Base-by-base conservation (phyloP, 2,113 vertebrate genomes). In the Halcyon senegalensis region DNA sequence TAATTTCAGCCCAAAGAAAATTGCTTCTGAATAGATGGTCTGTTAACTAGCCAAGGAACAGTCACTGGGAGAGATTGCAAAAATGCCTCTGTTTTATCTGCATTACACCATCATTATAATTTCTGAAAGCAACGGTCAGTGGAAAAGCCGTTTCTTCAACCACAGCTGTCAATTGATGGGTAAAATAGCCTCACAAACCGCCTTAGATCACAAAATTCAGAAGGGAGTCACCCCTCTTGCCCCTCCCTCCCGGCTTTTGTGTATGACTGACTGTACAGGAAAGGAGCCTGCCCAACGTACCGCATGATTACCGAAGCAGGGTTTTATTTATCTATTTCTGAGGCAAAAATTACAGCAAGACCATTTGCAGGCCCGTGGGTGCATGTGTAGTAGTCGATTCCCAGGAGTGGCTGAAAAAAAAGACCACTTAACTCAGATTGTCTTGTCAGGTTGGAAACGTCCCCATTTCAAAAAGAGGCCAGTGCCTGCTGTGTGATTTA, bases 1-100 rank as follows among this genome's bases (percentile, higher is more conserved):
- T 98, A 98, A 98, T 98, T 98, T 98, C 97, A 98, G 96, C 96
- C 98, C 97, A 96, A 98, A 98, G 98, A 98, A 98, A 98, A 98
- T 98, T 98, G 97, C 97, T 98, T 98, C 97, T 98, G 98, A 98
- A 98, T 98, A 97, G 98, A 97, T 96, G 95, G 95, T 98, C 97
- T 98, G 97, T 98, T 98, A 98, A 97, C 96, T 87, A 97, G 97
- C 97, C 97, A 98, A 98, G 95, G 95, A 97, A 96, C 96, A 97
- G 97, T 96, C 97, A 96, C 95, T 96, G 96, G 82, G 93, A 97
- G 93, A 96, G 94, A 95, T 60, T 96, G 97, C 90, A 98, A 96
- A 96, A 98, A 95, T 96, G 94, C 90, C 89, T 96, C 85, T 92
- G 73, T 96, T 98, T 98, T 97, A 98, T 98, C 95, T 96, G 97